phyloP scores from a whole-genome alignment of 2,113 vertebrate genomes.

The Cyprinodon variegatus region DNA sequence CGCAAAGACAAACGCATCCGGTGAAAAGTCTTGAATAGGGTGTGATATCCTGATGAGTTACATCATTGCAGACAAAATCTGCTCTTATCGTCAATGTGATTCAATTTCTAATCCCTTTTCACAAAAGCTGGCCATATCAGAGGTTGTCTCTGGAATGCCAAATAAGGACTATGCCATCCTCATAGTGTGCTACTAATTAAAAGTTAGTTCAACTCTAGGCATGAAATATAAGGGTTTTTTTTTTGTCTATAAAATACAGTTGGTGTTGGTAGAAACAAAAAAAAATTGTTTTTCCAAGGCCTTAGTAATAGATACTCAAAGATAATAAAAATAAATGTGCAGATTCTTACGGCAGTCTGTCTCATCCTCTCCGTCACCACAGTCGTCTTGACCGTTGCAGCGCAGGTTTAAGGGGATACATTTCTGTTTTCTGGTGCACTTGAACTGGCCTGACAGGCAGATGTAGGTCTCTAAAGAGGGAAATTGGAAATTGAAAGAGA shows the following conservation, averaged over 20 bases:
- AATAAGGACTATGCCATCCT: constrained; percentile 30
- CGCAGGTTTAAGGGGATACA: constrained; percentile 95
- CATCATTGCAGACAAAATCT: constrained; percentile 61
- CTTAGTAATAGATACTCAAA: constrained; percentile 2
- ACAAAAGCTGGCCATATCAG: constrained; percentile 45
- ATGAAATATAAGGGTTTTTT: constrained; percentile 2
- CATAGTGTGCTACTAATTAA: constrained; percentile 1
- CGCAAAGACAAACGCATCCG: constrained; percentile 62
- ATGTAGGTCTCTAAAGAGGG: constrained; percentile 89
- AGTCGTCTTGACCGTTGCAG: constrained; percentile 97
- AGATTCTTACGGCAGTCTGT: constrained; percentile 92
- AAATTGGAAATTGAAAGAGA: not conserved
- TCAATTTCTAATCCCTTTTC: constrained; percentile 66
- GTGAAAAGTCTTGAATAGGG: constrained; percentile 52
- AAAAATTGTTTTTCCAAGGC: not conserved
- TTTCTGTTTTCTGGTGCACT: constrained; percentile 93
- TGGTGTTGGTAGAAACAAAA: too few relatives aligned
- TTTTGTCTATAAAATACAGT: not conserved
- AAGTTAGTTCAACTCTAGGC: constrained; percentile 5
- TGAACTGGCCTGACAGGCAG: constrained; percentile 96
- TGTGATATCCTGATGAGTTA: constrained; percentile 66
- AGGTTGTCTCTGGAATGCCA: constrained; percentile 41
- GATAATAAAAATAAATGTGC: constrained; percentile 7
- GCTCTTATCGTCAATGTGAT: constrained; percentile 54
- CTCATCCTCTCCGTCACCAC: constrained; percentile 96